Percentiles rank a stretch among this genome's conserved stretches.
Conservation (phyloP, 2,797 vertebrate genomes). For the Pristis pectinata region DNA sequence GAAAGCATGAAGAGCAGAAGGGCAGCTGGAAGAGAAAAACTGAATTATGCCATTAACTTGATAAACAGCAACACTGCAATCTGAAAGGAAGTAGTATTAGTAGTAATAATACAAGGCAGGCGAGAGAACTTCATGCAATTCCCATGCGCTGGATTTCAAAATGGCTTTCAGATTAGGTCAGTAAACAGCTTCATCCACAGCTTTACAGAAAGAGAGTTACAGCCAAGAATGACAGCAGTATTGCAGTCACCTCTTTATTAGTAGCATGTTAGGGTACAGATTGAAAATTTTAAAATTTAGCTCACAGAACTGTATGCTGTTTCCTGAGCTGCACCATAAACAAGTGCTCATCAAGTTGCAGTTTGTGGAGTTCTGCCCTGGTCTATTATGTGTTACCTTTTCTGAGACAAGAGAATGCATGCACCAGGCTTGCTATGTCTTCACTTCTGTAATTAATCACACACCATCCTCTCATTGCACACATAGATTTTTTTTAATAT, state of each 20-base stretch:
- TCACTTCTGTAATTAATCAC: not conserved
- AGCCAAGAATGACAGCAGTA: not conserved
- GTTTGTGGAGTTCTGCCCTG: not conserved
- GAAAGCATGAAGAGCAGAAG: conserved; percentile 12
- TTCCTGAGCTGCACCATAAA: not conserved
- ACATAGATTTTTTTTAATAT: no score
- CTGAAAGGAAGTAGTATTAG: conserved; percentile 33
- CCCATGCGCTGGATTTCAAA: not conserved
- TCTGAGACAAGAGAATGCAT: not conserved
- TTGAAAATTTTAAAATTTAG: not conserved
- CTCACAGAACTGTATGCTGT: not conserved
- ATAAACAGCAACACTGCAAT: not conserved
- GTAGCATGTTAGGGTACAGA: not conserved
- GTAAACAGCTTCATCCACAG: not conserved
- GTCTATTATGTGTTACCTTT: not conserved
- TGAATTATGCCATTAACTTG: not conserved
- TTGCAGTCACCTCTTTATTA: not conserved
- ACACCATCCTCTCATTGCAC: not conserved
- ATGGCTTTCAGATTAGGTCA: not conserved
- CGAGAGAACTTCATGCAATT: conserved; percentile 21
- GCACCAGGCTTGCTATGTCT: not conserved
- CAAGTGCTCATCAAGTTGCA: not conserved
- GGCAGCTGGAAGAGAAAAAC: conserved; percentile 1
- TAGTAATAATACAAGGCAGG: conserved; percentile 11
- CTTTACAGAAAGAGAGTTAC: not conserved